A percentile compares a stretch with the other conserved stretches of the same genome.
phyloP scores from a whole-genome alignment of 64 coral and sea anemone species.

The Montipora foliosa region DNA sequence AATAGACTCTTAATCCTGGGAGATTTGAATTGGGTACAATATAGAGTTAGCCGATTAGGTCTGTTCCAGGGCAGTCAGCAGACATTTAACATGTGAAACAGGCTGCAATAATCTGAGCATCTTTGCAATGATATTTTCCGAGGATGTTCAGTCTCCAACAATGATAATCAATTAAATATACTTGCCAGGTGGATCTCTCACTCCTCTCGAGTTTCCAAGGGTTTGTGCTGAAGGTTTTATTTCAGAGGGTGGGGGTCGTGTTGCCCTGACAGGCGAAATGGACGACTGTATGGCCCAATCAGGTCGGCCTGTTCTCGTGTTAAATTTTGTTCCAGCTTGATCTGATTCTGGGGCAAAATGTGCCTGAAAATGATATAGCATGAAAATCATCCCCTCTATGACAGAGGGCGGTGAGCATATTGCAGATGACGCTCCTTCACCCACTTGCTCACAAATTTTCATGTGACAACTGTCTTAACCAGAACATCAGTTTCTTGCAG shows the following conservation, averaged over 20 bases:
- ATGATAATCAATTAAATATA: not conserved
- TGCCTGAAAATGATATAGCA: constrained; percentile 26
- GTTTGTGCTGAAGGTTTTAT: constrained; percentile 63
- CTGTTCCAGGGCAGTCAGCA: too few relatives aligned
- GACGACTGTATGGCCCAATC: constrained; percentile 86
- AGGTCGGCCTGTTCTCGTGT: constrained; percentile 73
- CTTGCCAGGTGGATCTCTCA: constrained; percentile 76
- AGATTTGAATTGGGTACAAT: too few relatives aligned
- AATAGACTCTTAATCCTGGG: too few relatives aligned
- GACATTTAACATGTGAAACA: too few relatives aligned
- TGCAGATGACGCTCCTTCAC: too few relatives aligned
- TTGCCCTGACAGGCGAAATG: constrained; percentile 66
- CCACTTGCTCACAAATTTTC: too few relatives aligned
- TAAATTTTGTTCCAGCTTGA: constrained; percentile 69
- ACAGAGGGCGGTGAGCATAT: too few relatives aligned
- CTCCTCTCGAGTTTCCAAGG: constrained; percentile 59
- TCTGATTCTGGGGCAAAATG: constrained; percentile 84
- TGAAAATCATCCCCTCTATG: too few relatives aligned
- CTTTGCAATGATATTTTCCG: not conserved
- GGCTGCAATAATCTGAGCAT: too few relatives aligned
- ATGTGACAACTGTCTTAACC: too few relatives aligned
- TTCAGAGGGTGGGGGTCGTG: constrained; percentile 77
- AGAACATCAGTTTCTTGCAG: too few relatives aligned
- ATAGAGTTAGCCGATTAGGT: too few relatives aligned
- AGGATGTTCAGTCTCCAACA: not conserved